These are phyloP conservation scores for Acanthoscelides obtectus DNA, from an alignment of 2,888 invertebrate species.

Conservation along the genomic window DNA sequence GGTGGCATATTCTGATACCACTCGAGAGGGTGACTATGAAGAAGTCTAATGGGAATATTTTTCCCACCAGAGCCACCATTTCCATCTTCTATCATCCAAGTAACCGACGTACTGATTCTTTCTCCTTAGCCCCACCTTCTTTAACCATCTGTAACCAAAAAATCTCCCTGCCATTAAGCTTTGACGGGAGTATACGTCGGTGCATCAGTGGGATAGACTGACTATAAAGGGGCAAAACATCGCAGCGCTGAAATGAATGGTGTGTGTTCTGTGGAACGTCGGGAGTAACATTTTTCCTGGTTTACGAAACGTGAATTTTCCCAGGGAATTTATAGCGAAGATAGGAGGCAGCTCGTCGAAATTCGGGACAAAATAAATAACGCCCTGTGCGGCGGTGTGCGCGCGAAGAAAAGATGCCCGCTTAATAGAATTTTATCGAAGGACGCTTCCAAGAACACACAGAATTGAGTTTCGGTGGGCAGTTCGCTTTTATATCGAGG, in stretches of 20 bases:
- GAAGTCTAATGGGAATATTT: too few species aligned
- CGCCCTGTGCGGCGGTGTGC: neutral
- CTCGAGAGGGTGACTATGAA: too few species aligned
- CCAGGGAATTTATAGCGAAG: constrained; percentile 14
- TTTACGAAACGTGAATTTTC: constrained; percentile 7
- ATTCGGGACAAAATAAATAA: constrained; percentile 11
- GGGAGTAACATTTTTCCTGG: constrained; percentile 1
- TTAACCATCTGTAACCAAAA: too few species aligned
- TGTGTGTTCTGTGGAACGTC: neutral
- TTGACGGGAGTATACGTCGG: neutral
- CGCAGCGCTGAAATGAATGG: neutral
- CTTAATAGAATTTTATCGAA: neutral
- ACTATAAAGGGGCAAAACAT: neutral
- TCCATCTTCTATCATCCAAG: too few species aligned
- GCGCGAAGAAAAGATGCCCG: neutral
- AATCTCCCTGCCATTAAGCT: too few species aligned
- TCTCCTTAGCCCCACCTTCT: too few species aligned
- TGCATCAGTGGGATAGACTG: neutral
- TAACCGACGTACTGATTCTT: too few species aligned
- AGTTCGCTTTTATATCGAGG: neutral
- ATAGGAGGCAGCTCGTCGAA: constrained; percentile 14
- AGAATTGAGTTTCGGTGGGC: neutral
- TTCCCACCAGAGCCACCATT: too few species aligned
- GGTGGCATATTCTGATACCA: too few species aligned
- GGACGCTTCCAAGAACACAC: neutral